These are phyloP conservation scores for Ceratina australensis DNA, from an alignment of 1,140 invertebrate species.

Conservation along the genomic window DNA sequence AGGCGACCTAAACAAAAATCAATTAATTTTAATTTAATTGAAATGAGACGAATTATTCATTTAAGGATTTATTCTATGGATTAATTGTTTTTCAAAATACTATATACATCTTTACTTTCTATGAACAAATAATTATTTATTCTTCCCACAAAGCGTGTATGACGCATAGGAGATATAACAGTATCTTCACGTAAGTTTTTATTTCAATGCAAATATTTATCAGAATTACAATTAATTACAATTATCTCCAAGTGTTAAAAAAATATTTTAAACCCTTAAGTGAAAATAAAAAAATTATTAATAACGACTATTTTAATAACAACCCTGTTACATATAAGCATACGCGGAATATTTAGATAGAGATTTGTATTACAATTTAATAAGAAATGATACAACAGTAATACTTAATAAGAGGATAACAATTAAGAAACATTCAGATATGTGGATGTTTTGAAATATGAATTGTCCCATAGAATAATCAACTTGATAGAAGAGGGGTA, in stretches of 20 bases:
- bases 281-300: too few species aligned
- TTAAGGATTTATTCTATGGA: not conserved
- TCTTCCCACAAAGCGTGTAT: not conserved
- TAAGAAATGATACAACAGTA: too few species aligned
- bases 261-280: too few species aligned
- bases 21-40: not conserved
- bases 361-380: too few species aligned
- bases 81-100: not conserved
- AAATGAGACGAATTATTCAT: not conserved
- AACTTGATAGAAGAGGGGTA: not conserved
- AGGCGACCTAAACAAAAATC: slow-evolving; percentile 87
- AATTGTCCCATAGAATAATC: not conserved
- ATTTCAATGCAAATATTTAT: not conserved
- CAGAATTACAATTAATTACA: too few species aligned
- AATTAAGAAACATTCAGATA: not conserved
- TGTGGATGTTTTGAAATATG: not conserved
- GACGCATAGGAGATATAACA: not conserved
- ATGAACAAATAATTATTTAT: too few species aligned
- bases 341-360: too few species aligned
- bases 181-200: not conserved
- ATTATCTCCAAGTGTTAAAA: too few species aligned
- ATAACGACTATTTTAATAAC: too few species aligned
- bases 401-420: not conserved
- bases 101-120: too few species aligned
- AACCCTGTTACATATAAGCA: too few species aligned